phyloP scores from a whole-genome alignment of 64 coral and sea anemone genomes.

The Hydrozoanthus tunicans region DNA sequence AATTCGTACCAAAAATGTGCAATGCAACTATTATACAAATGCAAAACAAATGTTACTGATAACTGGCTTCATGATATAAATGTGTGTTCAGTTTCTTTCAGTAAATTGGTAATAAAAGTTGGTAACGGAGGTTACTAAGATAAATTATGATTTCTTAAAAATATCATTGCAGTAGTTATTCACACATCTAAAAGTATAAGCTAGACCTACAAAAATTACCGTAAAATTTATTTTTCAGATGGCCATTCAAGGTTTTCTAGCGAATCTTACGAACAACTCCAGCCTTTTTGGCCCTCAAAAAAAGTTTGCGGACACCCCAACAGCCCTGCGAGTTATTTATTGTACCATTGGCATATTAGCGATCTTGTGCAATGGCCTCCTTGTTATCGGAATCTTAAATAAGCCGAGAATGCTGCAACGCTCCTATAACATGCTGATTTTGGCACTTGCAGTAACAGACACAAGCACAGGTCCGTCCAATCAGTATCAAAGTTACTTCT shows the following conservation, averaged over 20 bases:
- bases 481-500: too few relatives aligned
- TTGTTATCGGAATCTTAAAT: neutral
- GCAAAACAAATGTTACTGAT: too few relatives aligned
- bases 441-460: conserved; percentile 5
- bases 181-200: too few relatives aligned
- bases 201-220: too few relatives aligned
- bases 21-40: too few relatives aligned
- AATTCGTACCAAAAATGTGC: too few relatives aligned
- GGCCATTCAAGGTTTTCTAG: neutral
- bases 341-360: neutral
- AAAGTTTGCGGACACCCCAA: neutral
- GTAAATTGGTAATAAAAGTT: too few relatives aligned
- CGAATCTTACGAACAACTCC: neutral
- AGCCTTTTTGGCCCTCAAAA: neutral
- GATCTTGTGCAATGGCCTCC: neutral
- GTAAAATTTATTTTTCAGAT: neutral
- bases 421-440: neutral
- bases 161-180: too few relatives aligned
- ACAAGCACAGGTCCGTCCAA: neutral
- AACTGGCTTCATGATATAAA: too few relatives aligned
- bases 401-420: neutral
- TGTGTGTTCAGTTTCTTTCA: too few relatives aligned
- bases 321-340: neutral
- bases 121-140: too few relatives aligned
- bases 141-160: too few relatives aligned